Base-by-base conservation (phyloP, 1,140 invertebrate genomes). In the Venturia canescens region DNA sequence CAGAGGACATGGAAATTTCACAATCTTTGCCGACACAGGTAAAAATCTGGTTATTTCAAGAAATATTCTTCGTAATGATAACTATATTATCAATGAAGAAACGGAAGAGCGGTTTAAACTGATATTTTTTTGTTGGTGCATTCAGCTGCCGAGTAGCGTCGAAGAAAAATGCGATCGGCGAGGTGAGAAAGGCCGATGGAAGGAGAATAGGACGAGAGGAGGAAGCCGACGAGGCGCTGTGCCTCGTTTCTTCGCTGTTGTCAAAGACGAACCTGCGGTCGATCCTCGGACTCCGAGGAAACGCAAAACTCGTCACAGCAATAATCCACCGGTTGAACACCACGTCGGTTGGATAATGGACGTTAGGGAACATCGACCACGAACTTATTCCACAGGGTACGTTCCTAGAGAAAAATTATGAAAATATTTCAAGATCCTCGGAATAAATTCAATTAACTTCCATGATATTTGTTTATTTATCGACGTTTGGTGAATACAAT, bases 321-420 rank as follows among this genome's bases (percentile, higher is more conserved):
- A 95, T 84, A 98, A 99, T 93, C 97, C 98, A 67, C 97, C 97
- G 0, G 94, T 98, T 60, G 98, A 99, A 89, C 96, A 97, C 87
- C 98, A 99, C 88, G 97, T 99, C 53, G 99, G 98, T 27, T 99
- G 98, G 98, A 96, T 99, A 82, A 96, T 98, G 94, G 98, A 98
- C 90, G 94, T 95, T 6, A 95, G 95, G 85, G 97, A 97, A 88
- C 97, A 98, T 90, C 92, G 96, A 23, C 94, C 94, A 13, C 91
- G 95, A 80, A 97, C 95, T 26, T 95, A 95, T 80, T 97, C 96
- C 80, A 93, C 95, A 11, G 94, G 94, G 94, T 95, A 88, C 86
- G 84, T 80, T 67, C 76, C 76, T 80, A 29, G 2, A n/a, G 13
- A 44, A 4, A 44, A 44, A 44, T 11, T 34, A 34, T 34, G 34